A percentile compares a stretch with the other conserved stretches of the same genome.
These are phyloP conservation scores for Drosophila sulfurigaster DNA, from an alignment of 1,140 invertebrate species.

Conservation along the genomic window DNA sequence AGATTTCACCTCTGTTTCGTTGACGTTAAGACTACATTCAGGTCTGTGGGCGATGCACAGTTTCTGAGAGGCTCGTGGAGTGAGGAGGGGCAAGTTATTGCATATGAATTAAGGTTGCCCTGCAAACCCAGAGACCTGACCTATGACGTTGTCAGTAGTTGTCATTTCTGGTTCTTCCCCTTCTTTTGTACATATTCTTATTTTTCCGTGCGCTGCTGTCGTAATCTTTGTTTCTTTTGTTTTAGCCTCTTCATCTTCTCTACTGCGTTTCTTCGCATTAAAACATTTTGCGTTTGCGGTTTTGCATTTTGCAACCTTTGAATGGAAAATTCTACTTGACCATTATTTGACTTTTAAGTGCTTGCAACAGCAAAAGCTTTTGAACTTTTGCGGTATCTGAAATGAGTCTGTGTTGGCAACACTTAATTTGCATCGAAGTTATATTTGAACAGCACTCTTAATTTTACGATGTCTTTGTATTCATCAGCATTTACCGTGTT, in stretches of 20 bases:
- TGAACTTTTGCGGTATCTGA: constrained; percentile 9
- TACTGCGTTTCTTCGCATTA: too few relatives aligned
- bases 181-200: constrained; percentile 35
- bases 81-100: neutral
- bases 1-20: neutral
- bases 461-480: constrained; percentile 5
- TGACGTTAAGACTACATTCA: constrained; percentile 10
- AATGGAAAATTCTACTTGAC: constrained; percentile 35
- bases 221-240: constrained; percentile 19
- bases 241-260: too few relatives aligned
- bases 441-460: neutral
- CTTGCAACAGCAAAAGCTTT: neutral
- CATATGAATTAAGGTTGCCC: constrained; percentile 55
- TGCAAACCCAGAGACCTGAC: constrained; percentile 72
- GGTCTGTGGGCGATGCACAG: neutral
- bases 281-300: constrained; percentile 3
- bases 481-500: too few relatives aligned
- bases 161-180: constrained; percentile 38
- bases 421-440: neutral
- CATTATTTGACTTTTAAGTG: neutral
- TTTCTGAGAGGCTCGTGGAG: neutral
- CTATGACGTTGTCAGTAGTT: constrained; percentile 55
- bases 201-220: constrained; percentile 26
- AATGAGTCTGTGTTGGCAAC: too few relatives aligned
- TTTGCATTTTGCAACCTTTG: constrained; percentile 42